A percentile compares a stretch with the other conserved stretches of the same genome.
phyloP scores from a whole-genome alignment of 2,888 invertebrate genomes.

The Drosophila anceps region DNA sequence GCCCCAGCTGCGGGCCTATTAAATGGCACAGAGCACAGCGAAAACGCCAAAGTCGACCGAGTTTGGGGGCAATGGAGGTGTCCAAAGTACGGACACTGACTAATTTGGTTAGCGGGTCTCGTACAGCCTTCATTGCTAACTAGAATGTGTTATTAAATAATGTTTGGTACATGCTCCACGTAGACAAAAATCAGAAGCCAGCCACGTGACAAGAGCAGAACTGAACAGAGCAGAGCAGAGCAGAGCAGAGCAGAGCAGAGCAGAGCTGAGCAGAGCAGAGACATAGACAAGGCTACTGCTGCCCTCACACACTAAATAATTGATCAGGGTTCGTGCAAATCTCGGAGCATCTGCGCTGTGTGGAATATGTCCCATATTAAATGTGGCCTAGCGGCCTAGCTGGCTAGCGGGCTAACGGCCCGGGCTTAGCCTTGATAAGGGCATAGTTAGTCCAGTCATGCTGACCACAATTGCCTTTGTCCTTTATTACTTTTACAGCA shows the following conservation, averaged over 20 bases:
- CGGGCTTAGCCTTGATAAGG: conserved; percentile 48
- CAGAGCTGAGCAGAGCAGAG: conserved; percentile 1
- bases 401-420: conserved; percentile 4
- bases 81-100: conserved; percentile 60
- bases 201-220: conserved; percentile 32
- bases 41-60: conserved; percentile 2
- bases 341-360: conserved; percentile 56
- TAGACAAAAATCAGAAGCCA: conserved; percentile 31
- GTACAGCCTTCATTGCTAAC: conserved; percentile 62
- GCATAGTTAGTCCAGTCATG: conserved; percentile 51
- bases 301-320: conserved; percentile 63
- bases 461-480: conserved; percentile 50
- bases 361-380: conserved; percentile 59
- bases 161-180: conserved; percentile 53
- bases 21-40: conserved; percentile 29
- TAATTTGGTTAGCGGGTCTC: conserved; percentile 72
- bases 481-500: conserved; percentile 28
- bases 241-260: background rate
- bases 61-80: conserved; percentile 5
- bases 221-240: background rate
- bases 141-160: conserved; percentile 72
- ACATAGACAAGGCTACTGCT: conserved; percentile 3
- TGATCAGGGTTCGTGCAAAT: conserved; percentile 62
- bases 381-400: conserved; percentile 33
- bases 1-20: conserved; percentile 65